Evolutionary conservation across 2,888 invertebrate genomes (phyloP).

Genomic region (Cyclophora albipunctata): DNA sequence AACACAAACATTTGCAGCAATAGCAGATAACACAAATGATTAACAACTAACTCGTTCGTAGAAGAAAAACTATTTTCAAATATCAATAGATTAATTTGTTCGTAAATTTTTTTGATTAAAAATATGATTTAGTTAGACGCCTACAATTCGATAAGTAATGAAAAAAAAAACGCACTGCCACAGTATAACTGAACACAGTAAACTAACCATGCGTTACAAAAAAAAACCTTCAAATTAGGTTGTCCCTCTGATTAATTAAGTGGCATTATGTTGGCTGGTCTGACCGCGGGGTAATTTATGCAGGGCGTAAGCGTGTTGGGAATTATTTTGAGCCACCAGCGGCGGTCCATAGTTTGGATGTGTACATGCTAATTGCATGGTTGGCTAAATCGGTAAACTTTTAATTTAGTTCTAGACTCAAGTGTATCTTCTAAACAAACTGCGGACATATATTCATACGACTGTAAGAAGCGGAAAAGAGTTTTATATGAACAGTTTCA

Average conservation of each 20-base stretch:
- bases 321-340: constrained; percentile 15
- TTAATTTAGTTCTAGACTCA: neutral
- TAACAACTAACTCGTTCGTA: too few relatives aligned
- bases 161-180: constrained; percentile 4
- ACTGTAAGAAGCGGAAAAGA: too few relatives aligned
- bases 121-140: too few relatives aligned
- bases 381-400: neutral
- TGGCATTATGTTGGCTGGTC: constrained; percentile 16
- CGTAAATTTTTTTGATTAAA: too few relatives aligned
- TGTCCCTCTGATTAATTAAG: constrained; percentile 19
- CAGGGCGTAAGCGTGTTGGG: constrained; percentile 14
- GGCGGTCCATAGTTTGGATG: constrained; percentile 4
- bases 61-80: too few relatives aligned
- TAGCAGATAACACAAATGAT: too few relatives aligned
- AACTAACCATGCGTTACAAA: constrained; percentile 8
- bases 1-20: too few relatives aligned
- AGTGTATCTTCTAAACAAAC: neutral
- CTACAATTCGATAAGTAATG: too few relatives aligned
- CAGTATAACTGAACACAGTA: neutral
- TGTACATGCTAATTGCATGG: constrained; percentile 2
- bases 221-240: constrained; percentile 14
- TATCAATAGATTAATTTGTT: too few relatives aligned
- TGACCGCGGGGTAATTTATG: constrained; percentile 21
- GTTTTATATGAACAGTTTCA: too few relatives aligned
- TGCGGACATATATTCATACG: too few relatives aligned